Percentiles rank a stretch among this genome's conserved stretches.
phyloP scores from a whole-genome alignment of 2,797 vertebrate species.

The Fundulus diaphanus region DNA sequence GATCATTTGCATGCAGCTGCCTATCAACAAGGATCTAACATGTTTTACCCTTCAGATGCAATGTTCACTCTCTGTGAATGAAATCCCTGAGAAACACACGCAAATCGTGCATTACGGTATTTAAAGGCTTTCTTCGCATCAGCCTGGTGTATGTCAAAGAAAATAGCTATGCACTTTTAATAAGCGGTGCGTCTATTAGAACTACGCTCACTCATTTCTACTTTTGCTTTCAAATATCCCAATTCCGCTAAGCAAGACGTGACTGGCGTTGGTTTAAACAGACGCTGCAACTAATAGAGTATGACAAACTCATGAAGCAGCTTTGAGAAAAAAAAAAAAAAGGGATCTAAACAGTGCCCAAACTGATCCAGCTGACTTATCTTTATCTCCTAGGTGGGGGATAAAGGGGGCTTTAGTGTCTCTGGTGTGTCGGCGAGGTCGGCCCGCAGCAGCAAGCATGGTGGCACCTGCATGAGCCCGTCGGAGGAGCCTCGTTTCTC shows the following conservation, averaged over 20 bases:
- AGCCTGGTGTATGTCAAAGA: not conserved
- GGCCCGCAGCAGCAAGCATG: conserved; percentile 77
- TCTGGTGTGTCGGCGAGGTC: conserved; percentile 68
- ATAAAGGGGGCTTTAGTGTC: conserved; percentile 52
- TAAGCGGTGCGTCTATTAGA: conserved; percentile 37
- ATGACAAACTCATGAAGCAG: not conserved
- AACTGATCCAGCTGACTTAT: conserved; percentile 58
- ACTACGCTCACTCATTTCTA: conserved; percentile 16
- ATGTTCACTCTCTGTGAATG: no score
- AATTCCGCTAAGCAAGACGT: not conserved
- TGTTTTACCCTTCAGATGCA: not conserved
- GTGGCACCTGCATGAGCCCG: conserved; percentile 83
- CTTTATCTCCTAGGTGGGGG: conserved; percentile 71
- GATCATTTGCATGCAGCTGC: not conserved
- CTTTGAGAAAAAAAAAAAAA: not conserved
- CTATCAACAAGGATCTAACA: no score
- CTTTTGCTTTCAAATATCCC: not conserved
- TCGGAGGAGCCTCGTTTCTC: conserved; percentile 79
- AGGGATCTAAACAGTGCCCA: not conserved
- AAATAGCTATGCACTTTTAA: conserved; percentile 20
- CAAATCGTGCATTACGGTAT: not conserved
- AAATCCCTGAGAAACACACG: no score
- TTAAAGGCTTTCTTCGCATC: conserved; percentile 3
- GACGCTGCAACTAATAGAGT: not conserved
- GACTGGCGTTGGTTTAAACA: not conserved